Evolutionary conservation across 2,113 vertebrate genomes (phyloP).

Genomic region (Electrona antarctica): DNA sequence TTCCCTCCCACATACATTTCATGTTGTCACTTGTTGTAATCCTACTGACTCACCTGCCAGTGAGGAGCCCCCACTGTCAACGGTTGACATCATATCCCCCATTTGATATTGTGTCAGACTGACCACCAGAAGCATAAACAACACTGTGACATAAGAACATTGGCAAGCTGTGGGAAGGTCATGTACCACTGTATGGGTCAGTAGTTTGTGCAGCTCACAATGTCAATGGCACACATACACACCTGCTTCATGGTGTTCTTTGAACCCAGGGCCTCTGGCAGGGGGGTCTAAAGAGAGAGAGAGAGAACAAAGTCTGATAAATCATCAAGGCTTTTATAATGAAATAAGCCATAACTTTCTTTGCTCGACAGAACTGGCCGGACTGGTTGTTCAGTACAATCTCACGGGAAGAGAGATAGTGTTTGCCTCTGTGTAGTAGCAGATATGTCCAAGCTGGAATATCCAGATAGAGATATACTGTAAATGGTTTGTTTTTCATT

Average conservation of each 20-base stretch:
- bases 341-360: conserved; percentile 32
- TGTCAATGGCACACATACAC: conserved; percentile 29
- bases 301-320: conserved; percentile 4
- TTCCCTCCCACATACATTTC: no score
- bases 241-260: conserved; percentile 83
- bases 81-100: neutral
- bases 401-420: neutral
- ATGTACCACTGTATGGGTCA: neutral
- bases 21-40: no score
- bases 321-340: conserved; percentile 19
- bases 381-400: conserved; percentile 32
- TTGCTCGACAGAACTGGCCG: conserved; percentile 26
- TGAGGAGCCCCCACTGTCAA: neutral
- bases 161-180: neutral
- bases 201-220: neutral
- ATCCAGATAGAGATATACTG: conserved; percentile 21
- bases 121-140: no score
- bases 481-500: conserved; percentile 40
- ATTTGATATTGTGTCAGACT: neutral
- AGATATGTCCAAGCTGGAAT: conserved; percentile 10
- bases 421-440: conserved; percentile 15
- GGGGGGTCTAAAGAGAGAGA: conserved; percentile 73
- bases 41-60: no score
- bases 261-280: conserved; percentile 74
- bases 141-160: conserved; percentile 9